Percentiles rank a stretch among this genome's conserved stretches.
These are phyloP conservation scores for Amblyjoppa proteus DNA, from an alignment of 2,888 invertebrate species.

Conservation along the genomic window DNA sequence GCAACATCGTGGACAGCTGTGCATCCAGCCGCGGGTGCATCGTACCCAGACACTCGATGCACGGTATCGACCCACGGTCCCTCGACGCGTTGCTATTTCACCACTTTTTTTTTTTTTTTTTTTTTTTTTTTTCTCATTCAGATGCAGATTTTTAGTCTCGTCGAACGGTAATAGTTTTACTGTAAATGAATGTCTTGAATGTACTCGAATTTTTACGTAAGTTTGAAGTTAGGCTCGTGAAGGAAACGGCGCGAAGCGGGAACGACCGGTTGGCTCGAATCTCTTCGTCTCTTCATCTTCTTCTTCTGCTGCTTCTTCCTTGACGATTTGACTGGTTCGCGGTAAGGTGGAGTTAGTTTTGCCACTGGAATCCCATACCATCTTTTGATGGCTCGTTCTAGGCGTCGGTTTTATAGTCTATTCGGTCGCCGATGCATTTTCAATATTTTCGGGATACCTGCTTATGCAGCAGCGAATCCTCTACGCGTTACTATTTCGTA, in stretches of 20 bases:
- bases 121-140: no score
- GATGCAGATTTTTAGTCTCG: no score
- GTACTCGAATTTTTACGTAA: no score
- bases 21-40: constrained; percentile 4
- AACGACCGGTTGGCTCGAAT: constrained; percentile 54
- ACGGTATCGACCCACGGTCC: constrained; percentile 13
- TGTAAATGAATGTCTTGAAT: no score
- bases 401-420: neutral
- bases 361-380: no score
- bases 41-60: constrained; percentile 39
- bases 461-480: constrained; percentile 69
- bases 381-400: no score
- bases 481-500: neutral
- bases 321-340: no score
- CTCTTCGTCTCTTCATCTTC: constrained; percentile 9
- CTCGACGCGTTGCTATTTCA: neutral
- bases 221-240: no score
- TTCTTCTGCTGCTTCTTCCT: no score
- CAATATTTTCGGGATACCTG: constrained; percentile 73
- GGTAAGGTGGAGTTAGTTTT: neutral
- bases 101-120: neutral
- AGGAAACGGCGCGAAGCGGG: no score
- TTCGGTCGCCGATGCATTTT: no score
- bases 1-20: neutral
- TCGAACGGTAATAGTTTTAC: no score